A percentile compares a stretch with the other conserved stretches of the same genome.
phyloP scores from a whole-genome alignment of 2,888 invertebrate species.

The Drosophila nigritarsus region DNA sequence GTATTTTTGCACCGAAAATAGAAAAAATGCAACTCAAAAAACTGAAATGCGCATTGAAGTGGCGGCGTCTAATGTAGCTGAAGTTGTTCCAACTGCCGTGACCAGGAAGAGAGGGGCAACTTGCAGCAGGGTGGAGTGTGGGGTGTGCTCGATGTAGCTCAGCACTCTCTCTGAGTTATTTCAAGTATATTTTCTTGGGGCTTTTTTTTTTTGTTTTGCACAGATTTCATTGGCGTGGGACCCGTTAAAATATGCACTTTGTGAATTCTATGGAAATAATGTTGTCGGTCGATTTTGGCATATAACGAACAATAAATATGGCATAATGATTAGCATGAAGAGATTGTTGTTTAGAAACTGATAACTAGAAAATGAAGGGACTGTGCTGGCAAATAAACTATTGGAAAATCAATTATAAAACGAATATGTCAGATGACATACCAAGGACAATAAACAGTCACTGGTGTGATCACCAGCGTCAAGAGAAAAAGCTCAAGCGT shows the following conservation, averaged over 20 bases:
- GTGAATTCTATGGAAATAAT: constrained; percentile 9
- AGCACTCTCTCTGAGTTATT: constrained; percentile 52
- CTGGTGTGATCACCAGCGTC: no score
- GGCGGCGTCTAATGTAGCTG: constrained; percentile 72
- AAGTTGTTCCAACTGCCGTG: constrained; percentile 48
- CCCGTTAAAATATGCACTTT: constrained; percentile 31
- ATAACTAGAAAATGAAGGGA: neutral
- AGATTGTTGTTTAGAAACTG: neutral
- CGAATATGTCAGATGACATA: neutral
- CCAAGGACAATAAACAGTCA: neutral
- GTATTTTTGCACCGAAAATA: constrained; percentile 75
- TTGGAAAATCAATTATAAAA: neutral
- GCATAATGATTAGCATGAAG: constrained; percentile 1
- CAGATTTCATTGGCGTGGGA: constrained; percentile 28
- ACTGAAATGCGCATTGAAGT: constrained; percentile 72
- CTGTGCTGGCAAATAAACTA: no score
- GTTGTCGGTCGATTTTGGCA: constrained; percentile 10
- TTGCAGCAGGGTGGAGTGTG: neutral
- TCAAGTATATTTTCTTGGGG: constrained; percentile 15
- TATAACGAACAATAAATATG: constrained; percentile 2
- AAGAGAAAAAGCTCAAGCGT: no score
- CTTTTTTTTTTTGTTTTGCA: constrained; percentile 6
- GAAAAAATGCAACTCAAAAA: constrained; percentile 60
- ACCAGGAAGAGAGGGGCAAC: neutral
- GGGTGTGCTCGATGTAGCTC: constrained; percentile 11